These are phyloP conservation scores for Neofelis nebulosa DNA, from an alignment of 2,113 vertebrate species.

Conservation along the genomic window DNA sequence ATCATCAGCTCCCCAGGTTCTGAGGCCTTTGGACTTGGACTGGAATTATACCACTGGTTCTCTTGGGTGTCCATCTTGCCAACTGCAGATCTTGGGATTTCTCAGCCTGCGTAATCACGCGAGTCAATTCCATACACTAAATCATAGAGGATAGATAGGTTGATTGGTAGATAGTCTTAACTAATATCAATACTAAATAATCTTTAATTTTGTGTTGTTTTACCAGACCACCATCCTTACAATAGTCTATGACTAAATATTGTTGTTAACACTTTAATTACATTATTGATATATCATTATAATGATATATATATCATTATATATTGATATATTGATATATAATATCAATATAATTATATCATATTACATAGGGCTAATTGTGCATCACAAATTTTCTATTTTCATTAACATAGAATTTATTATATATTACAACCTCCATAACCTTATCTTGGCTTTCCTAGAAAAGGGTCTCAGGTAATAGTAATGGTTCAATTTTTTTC, in stretches of 20 bases:
- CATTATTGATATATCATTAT: not conserved
- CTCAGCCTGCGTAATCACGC: not conserved
- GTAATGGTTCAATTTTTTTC: not conserved
- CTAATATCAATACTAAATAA: not conserved
- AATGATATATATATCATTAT: too few relatives aligned
- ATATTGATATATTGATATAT: too few relatives aligned
- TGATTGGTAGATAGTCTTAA: not conserved
- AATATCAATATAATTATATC: not conserved
- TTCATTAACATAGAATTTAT: slow-evolving; percentile 13
- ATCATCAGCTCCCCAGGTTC: not conserved
- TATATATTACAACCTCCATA: not conserved
- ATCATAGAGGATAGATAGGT: not conserved
- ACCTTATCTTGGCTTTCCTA: not conserved
- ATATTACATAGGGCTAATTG: not conserved
- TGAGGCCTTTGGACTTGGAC: not conserved
- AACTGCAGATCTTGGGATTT: not conserved
- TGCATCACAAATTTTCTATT: not conserved
- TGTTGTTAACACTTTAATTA: not conserved
- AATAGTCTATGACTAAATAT: not conserved
- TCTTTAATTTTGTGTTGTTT: not conserved
- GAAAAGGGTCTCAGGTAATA: not conserved
- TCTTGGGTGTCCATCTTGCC: not conserved
- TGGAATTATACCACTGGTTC: not conserved
- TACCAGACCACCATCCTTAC: not conserved
- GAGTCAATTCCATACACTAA: not conserved